Conservation (phyloP, 2,113 vertebrate species). For the Eurystomus gularis region DNA sequence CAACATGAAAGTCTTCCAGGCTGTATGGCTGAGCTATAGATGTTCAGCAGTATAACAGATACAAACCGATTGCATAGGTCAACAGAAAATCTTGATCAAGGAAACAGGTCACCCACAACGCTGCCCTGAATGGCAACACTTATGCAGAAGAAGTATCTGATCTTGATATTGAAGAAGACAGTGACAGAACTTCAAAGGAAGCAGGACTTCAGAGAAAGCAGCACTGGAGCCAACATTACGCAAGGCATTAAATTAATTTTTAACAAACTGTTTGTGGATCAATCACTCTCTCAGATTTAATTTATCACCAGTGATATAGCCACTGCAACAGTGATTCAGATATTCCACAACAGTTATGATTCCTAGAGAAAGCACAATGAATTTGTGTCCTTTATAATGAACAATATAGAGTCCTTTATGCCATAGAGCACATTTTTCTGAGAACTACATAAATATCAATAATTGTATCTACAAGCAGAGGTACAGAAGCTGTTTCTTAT, state of each 20-base stretch:
- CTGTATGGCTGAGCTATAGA: neutral
- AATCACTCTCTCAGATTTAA: neutral
- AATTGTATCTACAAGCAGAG: neutral
- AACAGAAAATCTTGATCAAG: constrained; percentile 6
- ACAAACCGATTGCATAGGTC: neutral
- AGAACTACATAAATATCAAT: neutral
- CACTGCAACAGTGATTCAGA: neutral
- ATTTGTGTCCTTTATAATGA: neutral
- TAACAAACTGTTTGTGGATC: constrained; percentile 1
- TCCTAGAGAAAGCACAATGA: neutral
- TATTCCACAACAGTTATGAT: neutral
- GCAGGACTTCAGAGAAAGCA: constrained; percentile 28
- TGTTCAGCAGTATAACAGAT: neutral
- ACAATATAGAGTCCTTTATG: neutral
- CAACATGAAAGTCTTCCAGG: neutral
- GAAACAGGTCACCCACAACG: neutral
- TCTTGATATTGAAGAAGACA: constrained; percentile 3
- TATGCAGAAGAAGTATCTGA: neutral
- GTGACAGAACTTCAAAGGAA: constrained; percentile 46
- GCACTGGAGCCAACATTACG: neutral
- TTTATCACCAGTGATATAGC: neutral
- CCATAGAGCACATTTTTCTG: neutral
- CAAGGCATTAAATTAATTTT: constrained; percentile 27
- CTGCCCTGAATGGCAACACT: neutral
- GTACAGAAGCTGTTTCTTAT: neutral